Conservation (phyloP, 2,797 vertebrate genomes). For the Agapornis canus region DNA sequence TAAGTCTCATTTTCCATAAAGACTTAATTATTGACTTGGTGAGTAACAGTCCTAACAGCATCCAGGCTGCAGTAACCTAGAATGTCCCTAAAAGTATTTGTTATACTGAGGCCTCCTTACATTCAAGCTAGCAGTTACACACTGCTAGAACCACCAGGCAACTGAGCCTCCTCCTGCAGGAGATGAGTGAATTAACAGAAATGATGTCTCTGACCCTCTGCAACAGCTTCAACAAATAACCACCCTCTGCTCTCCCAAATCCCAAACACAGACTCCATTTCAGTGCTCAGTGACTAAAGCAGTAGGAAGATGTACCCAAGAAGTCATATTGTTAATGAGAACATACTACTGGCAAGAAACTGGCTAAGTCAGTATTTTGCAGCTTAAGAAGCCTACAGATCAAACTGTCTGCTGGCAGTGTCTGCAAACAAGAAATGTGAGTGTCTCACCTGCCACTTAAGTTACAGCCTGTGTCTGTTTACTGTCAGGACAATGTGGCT, state of each 20-base stretch:
- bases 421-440: not conserved
- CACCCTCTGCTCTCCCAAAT: not conserved
- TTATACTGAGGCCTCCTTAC: not conserved
- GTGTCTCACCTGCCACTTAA: not conserved
- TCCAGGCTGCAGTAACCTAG: not conserved
- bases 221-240: not conserved
- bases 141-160: fast-evolving
- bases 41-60: not conserved
- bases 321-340: not conserved
- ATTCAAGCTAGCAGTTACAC: not conserved
- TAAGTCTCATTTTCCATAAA: not conserved
- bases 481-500: not conserved
- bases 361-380: not conserved
- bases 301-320: not conserved
- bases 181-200: not conserved
- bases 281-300: not conserved
- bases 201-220: not conserved
- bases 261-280: not conserved
- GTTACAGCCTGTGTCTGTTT: not conserved
- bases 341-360: not conserved
- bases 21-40: not conserved
- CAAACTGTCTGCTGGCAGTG: not conserved
- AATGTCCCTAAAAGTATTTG: not conserved
- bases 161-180: not conserved
- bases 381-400: not conserved